Conservation (phyloP, 2,888 invertebrate genomes). For the Nezara viridula region DNA sequence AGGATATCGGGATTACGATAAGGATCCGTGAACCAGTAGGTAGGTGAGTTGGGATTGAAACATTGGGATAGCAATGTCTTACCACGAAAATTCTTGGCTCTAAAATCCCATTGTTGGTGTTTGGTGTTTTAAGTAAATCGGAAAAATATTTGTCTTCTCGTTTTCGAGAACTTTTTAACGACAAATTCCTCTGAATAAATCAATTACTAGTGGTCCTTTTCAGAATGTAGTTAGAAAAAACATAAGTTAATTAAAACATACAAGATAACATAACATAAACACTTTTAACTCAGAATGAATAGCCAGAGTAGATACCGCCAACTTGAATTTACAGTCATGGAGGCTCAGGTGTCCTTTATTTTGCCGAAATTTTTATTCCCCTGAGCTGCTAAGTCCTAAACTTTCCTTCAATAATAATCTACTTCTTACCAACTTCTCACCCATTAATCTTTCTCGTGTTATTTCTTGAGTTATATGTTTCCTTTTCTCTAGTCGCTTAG, state of each 20-base stretch:
- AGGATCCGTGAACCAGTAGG: no score
- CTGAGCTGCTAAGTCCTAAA: neutral
- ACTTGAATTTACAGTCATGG: neutral
- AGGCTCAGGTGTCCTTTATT: neutral
- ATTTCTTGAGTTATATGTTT: neutral
- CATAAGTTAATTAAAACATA: neutral
- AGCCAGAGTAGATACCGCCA: neutral
- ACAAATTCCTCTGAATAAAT: no score
- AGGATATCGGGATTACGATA: no score
- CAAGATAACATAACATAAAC: neutral
- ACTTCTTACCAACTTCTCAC: slow-evolving; percentile 11
- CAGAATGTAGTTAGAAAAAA: no score
- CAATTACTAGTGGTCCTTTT: no score
- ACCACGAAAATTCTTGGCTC: no score
- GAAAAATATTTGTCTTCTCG: no score
- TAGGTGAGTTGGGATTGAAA: no score
- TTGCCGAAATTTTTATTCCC: neutral
- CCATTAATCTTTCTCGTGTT: neutral
- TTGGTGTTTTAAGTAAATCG: no score
- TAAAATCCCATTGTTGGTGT: no score
- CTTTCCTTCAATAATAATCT: neutral
- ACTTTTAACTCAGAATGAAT: neutral
- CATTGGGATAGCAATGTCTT: no score
- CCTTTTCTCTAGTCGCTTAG: neutral
- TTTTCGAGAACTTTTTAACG: no score